phyloP scores from a whole-genome alignment of 2,113 vertebrate species.

The Osmerus mordax region DNA sequence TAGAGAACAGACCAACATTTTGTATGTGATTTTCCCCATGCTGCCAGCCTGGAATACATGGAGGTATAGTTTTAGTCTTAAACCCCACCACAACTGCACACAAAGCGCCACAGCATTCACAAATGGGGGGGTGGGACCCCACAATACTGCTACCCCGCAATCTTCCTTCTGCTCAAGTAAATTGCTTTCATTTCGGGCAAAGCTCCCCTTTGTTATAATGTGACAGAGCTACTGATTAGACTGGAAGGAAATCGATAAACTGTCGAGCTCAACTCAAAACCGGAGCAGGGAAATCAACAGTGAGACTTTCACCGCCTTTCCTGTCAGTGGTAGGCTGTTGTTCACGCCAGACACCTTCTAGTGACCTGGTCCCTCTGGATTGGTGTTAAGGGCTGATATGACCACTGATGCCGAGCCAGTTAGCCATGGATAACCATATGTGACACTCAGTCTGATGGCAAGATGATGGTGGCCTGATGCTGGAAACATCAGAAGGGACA shows the following conservation, averaged over 20 bases:
- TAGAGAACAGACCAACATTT: conserved; percentile 31
- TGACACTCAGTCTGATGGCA: conserved; percentile 8
- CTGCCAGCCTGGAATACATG: conserved; percentile 49
- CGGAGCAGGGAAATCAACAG: conserved; percentile 61
- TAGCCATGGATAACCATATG: conserved; percentile 36
- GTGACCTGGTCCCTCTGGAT: conserved; percentile 17
- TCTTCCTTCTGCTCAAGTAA: conserved; percentile 69
- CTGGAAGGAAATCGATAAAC: conserved; percentile 74
- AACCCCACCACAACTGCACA: conserved; percentile 33
- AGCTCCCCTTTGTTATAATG: conserved; percentile 75
- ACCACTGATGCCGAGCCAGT: conserved; percentile 38
- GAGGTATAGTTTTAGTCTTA: conserved; percentile 64
- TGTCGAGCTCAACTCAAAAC: conserved; percentile 66
- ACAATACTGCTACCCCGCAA: conserved; percentile 61
- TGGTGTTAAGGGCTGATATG: conserved; percentile 24
- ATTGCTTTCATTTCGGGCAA: conserved; percentile 76
- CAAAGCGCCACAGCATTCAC: conserved; percentile 53
- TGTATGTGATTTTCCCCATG: conserved; percentile 47
- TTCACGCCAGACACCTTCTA: conserved; percentile 30
- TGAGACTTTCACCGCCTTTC: conserved; percentile 54
- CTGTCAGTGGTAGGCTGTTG: conserved; percentile 35
- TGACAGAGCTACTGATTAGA: conserved; percentile 80
- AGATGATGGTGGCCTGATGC: not conserved
- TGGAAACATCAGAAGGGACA: too few relatives aligned
- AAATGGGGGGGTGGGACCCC: conserved; percentile 59